Evolutionary conservation across 2,797 vertebrate species (phyloP).

Genomic region (Takifugu rubripes): DNA sequence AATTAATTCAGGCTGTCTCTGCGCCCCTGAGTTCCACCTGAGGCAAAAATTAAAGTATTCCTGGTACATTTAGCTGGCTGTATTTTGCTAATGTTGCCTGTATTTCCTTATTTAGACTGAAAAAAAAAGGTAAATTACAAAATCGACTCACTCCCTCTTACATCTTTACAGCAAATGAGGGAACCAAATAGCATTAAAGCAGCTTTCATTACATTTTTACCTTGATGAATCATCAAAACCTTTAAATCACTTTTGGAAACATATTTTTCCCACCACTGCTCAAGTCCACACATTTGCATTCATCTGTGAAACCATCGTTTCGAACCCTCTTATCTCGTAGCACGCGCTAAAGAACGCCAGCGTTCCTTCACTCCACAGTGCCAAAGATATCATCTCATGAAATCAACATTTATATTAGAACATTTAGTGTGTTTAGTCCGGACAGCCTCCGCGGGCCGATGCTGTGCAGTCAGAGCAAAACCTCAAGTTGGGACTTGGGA

Average conservation of each 20-base stretch:
- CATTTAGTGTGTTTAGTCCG: constrained; percentile 30
- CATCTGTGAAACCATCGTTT: constrained; percentile 27
- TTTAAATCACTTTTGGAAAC: neutral
- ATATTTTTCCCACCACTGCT: no score
- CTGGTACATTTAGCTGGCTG: no score
- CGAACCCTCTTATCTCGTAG: constrained; percentile 45
- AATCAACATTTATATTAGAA: constrained; percentile 62
- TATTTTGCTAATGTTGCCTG: no score
- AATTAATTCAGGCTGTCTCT: no score
- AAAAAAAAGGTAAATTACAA: no score
- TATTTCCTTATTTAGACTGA: no score
- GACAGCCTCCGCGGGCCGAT: constrained; percentile 11
- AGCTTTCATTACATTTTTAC: no score
- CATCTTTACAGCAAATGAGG: no score
- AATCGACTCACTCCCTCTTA: no score
- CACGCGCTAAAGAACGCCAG: constrained; percentile 12
- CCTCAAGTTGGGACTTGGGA: constrained; percentile 29
- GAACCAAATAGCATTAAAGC: neutral
- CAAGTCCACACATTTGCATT: constrained; percentile 17
- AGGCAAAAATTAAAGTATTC: no score
- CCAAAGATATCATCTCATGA: constrained; percentile 42
- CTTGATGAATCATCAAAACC: no score
- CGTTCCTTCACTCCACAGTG: constrained; percentile 19
- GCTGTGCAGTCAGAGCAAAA: constrained; percentile 16
- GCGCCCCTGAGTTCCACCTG: no score